Evolutionary conservation across 1,140 invertebrate genomes (phyloP).

Genomic region (Leptinotarsa lineolata): DNA sequence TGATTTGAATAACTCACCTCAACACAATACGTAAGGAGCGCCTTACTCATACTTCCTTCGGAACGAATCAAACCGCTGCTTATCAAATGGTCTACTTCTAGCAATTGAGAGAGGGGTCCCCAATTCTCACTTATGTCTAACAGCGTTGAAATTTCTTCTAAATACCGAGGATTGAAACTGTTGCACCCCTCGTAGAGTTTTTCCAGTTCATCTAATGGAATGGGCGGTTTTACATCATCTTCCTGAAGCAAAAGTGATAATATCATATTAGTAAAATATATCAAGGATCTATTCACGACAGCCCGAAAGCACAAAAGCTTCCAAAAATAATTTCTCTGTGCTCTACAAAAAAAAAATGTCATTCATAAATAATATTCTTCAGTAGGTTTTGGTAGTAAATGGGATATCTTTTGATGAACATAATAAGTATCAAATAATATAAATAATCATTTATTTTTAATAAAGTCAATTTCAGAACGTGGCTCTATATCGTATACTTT

Average conservation of each 20-base stretch:
- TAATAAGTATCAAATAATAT: no score
- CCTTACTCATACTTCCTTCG: slow-evolving; percentile 38
- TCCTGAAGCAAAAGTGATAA: slow-evolving; percentile 14
- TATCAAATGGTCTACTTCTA: slow-evolving; percentile 46
- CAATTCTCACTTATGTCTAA: slow-evolving; percentile 46
- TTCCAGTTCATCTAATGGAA: slow-evolving; percentile 35
- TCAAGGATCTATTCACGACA: no score
- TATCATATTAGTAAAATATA: neutral
- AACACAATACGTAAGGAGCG: slow-evolving; percentile 39
- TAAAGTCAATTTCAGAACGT: no score
- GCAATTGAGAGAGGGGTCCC: slow-evolving; percentile 41
- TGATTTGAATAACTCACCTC: slow-evolving; percentile 37
- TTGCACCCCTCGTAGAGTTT: slow-evolving; percentile 35
- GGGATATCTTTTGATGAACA: no score
- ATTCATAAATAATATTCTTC: no score
- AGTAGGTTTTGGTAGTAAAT: no score
- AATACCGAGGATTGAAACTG: slow-evolving; percentile 37
- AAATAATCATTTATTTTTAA: no score
- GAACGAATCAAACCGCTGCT: slow-evolving; percentile 33
- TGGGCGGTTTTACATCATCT: slow-evolving; percentile 10
- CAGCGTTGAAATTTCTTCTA: slow-evolving; percentile 42
- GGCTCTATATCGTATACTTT: no score
- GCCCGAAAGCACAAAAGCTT: no score
- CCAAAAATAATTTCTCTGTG: no score
- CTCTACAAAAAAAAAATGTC: no score